phyloP scores from a whole-genome alignment of 2,888 invertebrate species.

The Spicauda simplicius region DNA sequence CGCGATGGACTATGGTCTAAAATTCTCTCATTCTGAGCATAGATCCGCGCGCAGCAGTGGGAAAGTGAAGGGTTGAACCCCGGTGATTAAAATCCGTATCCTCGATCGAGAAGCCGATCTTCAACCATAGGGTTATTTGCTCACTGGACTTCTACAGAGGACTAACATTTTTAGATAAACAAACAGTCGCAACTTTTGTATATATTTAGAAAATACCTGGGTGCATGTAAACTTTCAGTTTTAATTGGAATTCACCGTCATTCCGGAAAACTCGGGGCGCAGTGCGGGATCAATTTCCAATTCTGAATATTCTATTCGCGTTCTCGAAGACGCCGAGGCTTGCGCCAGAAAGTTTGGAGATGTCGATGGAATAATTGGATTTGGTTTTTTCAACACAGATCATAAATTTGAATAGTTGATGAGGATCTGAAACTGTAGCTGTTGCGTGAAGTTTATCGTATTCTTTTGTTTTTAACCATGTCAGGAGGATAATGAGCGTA shows the following conservation, averaged over 20 bases:
- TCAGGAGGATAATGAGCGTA: too few relatives aligned
- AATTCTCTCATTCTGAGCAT: too few relatives aligned
- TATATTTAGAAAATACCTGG: slow-evolving; percentile 1
- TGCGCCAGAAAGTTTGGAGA: slow-evolving; percentile 21
- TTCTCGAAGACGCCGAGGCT: slow-evolving; percentile 38
- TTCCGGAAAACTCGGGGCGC: slow-evolving; percentile 56
- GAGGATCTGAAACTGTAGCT: too few relatives aligned
- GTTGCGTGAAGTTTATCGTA: too few relatives aligned
- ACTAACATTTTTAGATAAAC: background rate
- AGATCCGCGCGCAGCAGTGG: too few relatives aligned
- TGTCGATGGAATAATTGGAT: slow-evolving; percentile 32
- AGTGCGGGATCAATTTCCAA: slow-evolving; percentile 71
- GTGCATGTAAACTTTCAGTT: slow-evolving; percentile 51
- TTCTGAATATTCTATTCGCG: slow-evolving; percentile 67
- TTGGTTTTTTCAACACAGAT: background rate
- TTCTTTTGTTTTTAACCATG: background rate
- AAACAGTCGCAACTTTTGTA: background rate
- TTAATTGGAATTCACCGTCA: slow-evolving; percentile 72
- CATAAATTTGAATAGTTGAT: too few relatives aligned
- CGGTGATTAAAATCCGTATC: too few relatives aligned
- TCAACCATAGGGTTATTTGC: too few relatives aligned
- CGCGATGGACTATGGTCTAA: too few relatives aligned
- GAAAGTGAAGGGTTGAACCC: too few relatives aligned
- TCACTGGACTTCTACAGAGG: too few relatives aligned
- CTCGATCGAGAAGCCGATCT: too few relatives aligned